Evolutionary conservation across 35 echinoderm and acorn worm species (phyloP).

Genomic region (Lytechinus variegatus): DNA sequence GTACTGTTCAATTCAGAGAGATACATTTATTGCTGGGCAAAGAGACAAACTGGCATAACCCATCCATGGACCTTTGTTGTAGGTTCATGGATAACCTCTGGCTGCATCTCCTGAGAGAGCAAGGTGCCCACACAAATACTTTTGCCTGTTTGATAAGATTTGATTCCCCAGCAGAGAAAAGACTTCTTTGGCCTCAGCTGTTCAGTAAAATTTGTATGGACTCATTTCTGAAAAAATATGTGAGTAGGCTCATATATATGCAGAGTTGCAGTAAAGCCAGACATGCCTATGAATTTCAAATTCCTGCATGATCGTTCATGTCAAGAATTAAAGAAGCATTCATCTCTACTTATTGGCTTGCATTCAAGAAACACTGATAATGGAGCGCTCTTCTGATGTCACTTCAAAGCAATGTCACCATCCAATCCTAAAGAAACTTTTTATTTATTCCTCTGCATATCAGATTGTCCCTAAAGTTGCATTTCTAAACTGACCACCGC

Average conservation of each 20-base stretch:
- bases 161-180: not conserved
- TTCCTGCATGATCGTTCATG: not conserved
- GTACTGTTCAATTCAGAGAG: not conserved
- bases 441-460: too few species aligned
- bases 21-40: not conserved
- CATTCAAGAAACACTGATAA: not conserved
- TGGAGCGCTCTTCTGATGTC: not conserved
- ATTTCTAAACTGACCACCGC: not conserved
- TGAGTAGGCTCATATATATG: not conserved
- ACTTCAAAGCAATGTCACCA: not conserved
- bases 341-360: too few species aligned
- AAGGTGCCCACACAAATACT: not conserved
- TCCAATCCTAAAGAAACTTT: too few species aligned
- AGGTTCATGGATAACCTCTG: not conserved
- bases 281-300: not conserved
- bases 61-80: not conserved
- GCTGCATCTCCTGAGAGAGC: not conserved
- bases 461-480: not conserved
- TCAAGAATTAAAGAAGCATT: not conserved
- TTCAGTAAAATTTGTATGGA: too few species aligned
- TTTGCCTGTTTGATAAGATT: not conserved
- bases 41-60: not conserved
- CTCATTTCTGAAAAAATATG: not conserved
- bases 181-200: not conserved
- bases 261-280: not conserved